Conservation (phyloP, 1,140 invertebrate species). For the Dysdera silvatica region DNA sequence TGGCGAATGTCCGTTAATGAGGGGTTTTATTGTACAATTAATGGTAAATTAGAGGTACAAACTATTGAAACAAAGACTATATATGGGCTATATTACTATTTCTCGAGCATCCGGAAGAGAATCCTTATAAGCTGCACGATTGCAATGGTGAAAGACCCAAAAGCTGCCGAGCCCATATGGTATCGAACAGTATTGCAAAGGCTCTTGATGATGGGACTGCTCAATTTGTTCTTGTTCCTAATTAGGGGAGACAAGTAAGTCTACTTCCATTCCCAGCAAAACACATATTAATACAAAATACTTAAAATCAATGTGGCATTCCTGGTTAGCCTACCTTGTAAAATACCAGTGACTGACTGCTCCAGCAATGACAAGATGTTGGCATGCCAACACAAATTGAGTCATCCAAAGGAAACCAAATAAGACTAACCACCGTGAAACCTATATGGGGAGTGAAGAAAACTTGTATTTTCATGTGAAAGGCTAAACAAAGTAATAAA, state of each 20-base stretch:
- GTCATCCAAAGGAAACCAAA: conserved; percentile 62
- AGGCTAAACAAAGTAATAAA: background rate
- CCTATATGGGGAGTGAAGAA: background rate
- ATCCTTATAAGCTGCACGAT: conserved; percentile 58
- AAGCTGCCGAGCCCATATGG: conserved; percentile 67
- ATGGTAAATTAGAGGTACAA: background rate
- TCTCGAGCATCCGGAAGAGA: conserved; percentile 48
- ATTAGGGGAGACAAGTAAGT: conserved; percentile 30
- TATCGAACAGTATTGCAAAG: conserved; percentile 54
- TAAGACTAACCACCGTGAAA: conserved; percentile 46
- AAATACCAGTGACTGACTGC: conserved; percentile 69
- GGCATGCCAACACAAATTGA: conserved; percentile 66
- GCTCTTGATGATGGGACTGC: conserved; percentile 52
- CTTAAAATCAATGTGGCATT: too few species aligned
- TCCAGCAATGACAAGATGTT: conserved; percentile 67
- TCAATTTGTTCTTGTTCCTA: conserved; percentile 58
- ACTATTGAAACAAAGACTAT: background rate
- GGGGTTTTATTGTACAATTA: too few species aligned
- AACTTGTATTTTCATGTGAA: background rate
- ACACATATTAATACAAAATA: too few species aligned
- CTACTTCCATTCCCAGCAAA: background rate
- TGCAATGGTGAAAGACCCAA: conserved; percentile 66
- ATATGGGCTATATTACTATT: conserved; percentile 15
- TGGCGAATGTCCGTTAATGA: too few species aligned
- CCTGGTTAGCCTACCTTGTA: conserved; percentile 52